Evolutionary conservation across 2,888 invertebrate genomes (phyloP).

Genomic region (Idaea biselata): DNA sequence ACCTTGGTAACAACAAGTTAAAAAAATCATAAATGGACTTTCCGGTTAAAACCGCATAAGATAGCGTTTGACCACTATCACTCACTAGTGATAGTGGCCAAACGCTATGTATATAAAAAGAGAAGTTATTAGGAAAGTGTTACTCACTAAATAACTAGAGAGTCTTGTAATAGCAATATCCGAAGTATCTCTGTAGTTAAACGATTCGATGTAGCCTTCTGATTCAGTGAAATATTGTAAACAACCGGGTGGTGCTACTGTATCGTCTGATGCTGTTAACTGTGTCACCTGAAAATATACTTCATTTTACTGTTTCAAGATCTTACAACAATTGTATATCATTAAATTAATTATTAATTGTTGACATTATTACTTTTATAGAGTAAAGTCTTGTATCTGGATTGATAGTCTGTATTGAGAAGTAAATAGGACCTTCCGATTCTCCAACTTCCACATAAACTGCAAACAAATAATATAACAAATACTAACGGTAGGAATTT

Average conservation of each 20-base stretch:
- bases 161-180: slow-evolving; percentile 75
- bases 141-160: slow-evolving; percentile 83
- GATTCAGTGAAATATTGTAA: slow-evolving; percentile 83
- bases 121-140: not conserved
- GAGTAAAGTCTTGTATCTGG: slow-evolving; percentile 81
- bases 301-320: not conserved
- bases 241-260: slow-evolving; percentile 80
- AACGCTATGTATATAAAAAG: too few relatives aligned
- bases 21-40: too few relatives aligned
- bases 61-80: too few relatives aligned
- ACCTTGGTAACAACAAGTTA: too few relatives aligned
- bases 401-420: slow-evolving; percentile 83
- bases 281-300: slow-evolving; percentile 58
- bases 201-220: slow-evolving; percentile 84
- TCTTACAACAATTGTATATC: not conserved
- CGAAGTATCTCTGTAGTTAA: slow-evolving; percentile 84
- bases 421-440: slow-evolving; percentile 81
- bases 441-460: slow-evolving; percentile 87
- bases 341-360: not conserved
- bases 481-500: too few relatives aligned
- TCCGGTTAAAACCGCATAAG: too few relatives aligned
- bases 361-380: slow-evolving; percentile 72
- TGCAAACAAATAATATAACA: slow-evolving; percentile 49
- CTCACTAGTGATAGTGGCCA: too few relatives aligned
- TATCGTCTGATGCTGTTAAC: slow-evolving; percentile 52